These are phyloP conservation scores for Palythoa grandiflora DNA, from an alignment of 92 coral and sea anemone genomes.

Conservation along the genomic window DNA sequence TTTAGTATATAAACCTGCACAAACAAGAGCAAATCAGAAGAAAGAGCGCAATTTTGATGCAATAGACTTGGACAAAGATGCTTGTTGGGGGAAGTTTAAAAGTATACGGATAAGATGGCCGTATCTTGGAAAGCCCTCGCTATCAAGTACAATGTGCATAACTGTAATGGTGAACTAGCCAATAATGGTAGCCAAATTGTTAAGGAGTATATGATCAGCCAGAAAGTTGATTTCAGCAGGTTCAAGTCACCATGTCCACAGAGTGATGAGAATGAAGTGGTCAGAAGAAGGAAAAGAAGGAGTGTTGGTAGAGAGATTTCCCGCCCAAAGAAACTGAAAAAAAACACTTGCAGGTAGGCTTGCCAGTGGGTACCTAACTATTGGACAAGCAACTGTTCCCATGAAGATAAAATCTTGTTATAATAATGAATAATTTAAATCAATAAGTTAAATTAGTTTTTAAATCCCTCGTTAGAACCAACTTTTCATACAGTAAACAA, in stretches of 20 bases:
- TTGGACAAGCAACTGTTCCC: no score
- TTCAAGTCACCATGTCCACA: slow-evolving; percentile 30
- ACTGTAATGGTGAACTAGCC: slow-evolving; percentile 45
- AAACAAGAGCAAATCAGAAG: slow-evolving; percentile 28
- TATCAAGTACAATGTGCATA: slow-evolving; percentile 43
- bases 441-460: no score
- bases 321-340: no score
- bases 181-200: slow-evolving; percentile 68
- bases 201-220: slow-evolving; percentile 54
- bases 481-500: no score
- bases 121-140: slow-evolving; percentile 56
- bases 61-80: no score
- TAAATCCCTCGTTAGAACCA: no score
- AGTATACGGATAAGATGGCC: background rate
- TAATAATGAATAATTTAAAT: no score
- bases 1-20: background rate
- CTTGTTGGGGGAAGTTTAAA: no score
- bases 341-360: no score
- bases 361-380: no score
- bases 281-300: slow-evolving; percentile 66
- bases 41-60: slow-evolving; percentile 44
- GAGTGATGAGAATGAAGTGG: background rate
- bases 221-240: slow-evolving; percentile 49
- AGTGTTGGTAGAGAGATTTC: slow-evolving; percentile 66
- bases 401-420: no score